Evolutionary conservation across 2,797 vertebrate genomes (phyloP).

Genomic region (Spatula clypeata): DNA sequence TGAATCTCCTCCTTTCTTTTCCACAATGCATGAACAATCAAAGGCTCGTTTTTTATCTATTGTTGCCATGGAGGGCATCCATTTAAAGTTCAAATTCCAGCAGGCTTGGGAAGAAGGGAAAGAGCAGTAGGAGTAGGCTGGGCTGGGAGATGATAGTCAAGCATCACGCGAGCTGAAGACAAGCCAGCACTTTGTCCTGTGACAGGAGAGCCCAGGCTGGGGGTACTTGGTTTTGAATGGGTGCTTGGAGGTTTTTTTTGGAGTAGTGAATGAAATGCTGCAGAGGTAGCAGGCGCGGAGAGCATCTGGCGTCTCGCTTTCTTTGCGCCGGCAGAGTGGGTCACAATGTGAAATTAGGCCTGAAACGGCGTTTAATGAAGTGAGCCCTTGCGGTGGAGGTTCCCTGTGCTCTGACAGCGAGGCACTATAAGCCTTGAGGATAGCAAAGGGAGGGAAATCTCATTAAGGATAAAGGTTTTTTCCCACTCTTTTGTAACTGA

Average conservation of each 20-base stretch:
- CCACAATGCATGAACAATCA: constrained; percentile 81
- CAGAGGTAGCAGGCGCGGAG: constrained; percentile 53
- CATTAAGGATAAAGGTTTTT: neutral
- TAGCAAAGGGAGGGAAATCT: constrained; percentile 41
- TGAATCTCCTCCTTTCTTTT: constrained; percentile 80
- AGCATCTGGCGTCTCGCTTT: constrained; percentile 77
- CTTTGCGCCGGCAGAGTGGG: constrained; percentile 48
- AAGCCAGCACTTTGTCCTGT: constrained; percentile 82
- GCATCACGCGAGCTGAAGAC: constrained; percentile 81
- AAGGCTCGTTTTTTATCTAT: constrained; percentile 83
- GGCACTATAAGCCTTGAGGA: neutral
- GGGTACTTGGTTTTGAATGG: constrained; percentile 77
- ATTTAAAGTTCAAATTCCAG: constrained; percentile 85
- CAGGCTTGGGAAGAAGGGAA: constrained; percentile 80
- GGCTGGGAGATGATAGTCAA: constrained; percentile 79
- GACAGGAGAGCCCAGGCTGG: constrained; percentile 69
- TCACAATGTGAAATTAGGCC: constrained; percentile 73
- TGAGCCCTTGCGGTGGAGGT: constrained; percentile 59
- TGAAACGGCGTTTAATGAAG: constrained; percentile 74
- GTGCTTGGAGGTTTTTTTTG: constrained; percentile 50
- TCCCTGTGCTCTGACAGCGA: neutral
- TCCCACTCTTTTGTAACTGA: neutral
- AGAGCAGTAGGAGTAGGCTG: constrained; percentile 73
- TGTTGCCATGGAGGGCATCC: constrained; percentile 78
- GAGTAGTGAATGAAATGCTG: constrained; percentile 62